phyloP scores from a whole-genome alignment of 2,888 invertebrate species.

The Chalcosyrphus nemorum region DNA sequence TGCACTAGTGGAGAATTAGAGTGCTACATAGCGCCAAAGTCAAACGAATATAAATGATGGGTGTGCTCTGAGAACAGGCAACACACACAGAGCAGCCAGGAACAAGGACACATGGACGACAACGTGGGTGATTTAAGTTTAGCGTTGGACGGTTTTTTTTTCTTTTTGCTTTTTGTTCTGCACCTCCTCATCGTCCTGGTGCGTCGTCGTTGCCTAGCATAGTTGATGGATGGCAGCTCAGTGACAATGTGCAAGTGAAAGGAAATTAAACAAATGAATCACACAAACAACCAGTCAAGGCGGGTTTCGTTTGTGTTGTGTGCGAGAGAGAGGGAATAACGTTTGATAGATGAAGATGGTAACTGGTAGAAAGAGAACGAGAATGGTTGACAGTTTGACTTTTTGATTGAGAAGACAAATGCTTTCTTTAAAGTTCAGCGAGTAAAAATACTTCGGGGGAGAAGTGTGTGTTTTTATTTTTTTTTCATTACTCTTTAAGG shows the following conservation, averaged over 20 bases:
- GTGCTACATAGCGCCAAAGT: constrained; percentile 28
- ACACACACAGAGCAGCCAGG: constrained; percentile 18
- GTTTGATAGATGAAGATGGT: constrained; percentile 51
- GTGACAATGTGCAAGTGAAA: constrained; percentile 72
- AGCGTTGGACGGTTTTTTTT: constrained; percentile 8
- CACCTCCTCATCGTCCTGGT: constrained; percentile 1
- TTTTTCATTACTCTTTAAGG: constrained; percentile 53
- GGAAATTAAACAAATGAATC: constrained; percentile 73
- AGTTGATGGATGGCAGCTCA: constrained; percentile 61
- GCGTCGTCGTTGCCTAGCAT: constrained; percentile 36
- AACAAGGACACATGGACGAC: constrained; percentile 47
- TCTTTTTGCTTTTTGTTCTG: background rate
- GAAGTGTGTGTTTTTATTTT: no score
- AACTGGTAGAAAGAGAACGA: background rate
- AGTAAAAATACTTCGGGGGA: background rate
- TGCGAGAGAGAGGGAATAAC: background rate
- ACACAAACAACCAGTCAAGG: constrained; percentile 39
- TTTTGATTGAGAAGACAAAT: constrained; percentile 71
- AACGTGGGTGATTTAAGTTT: constrained; percentile 68
- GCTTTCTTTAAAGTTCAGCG: constrained; percentile 45
- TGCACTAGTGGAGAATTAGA: constrained; percentile 29
- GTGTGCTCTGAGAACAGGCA: constrained; percentile 3
- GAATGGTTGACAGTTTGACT: constrained; percentile 67
- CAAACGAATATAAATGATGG: constrained; percentile 71
- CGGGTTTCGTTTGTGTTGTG: background rate